These are phyloP conservation scores for Chiroxiphia lanceolata DNA, from an alignment of 2,797 vertebrate genomes.

Conservation along the genomic window DNA sequence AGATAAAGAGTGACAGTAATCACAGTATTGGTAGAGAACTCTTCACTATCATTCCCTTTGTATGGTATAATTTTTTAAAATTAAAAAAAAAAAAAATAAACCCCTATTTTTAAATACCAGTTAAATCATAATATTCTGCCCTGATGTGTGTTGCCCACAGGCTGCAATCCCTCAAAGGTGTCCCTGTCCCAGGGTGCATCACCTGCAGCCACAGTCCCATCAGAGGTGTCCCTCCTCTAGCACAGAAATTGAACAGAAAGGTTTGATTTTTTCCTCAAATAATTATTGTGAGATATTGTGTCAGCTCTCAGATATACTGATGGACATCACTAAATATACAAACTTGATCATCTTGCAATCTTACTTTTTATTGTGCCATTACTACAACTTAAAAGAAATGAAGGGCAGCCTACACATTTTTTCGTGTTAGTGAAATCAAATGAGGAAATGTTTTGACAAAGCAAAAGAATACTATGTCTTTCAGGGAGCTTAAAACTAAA, in stretches of 20 bases:
- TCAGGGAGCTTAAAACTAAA: not conserved
- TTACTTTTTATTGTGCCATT: not conserved
- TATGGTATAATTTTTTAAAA: not conserved
- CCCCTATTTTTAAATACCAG: not conserved
- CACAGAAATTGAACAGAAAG: no score
- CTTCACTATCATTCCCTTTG: not conserved
- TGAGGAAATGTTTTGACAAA: not conserved
- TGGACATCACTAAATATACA: not conserved
- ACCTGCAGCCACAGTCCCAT: no score
- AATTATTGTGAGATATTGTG: not conserved
- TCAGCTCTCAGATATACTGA: not conserved
- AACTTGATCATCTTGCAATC: not conserved
- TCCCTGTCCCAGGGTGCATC: no score
- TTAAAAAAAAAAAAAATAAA: not conserved
- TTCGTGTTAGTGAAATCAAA: not conserved
- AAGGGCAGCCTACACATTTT: not conserved
- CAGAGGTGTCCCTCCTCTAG: no score
- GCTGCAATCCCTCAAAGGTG: no score
- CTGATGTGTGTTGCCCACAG: no score
- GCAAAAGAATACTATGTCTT: not conserved
- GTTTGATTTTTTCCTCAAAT: not conserved
- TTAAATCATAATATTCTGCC: not conserved
- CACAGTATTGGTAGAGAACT: not conserved
- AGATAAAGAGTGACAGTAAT: not conserved
- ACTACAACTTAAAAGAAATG: not conserved